A percentile compares a stretch with the other conserved stretches of the same genome.
Evolutionary conservation across 2,888 invertebrate genomes (phyloP).

Genomic region (Pteria penguin): DNA sequence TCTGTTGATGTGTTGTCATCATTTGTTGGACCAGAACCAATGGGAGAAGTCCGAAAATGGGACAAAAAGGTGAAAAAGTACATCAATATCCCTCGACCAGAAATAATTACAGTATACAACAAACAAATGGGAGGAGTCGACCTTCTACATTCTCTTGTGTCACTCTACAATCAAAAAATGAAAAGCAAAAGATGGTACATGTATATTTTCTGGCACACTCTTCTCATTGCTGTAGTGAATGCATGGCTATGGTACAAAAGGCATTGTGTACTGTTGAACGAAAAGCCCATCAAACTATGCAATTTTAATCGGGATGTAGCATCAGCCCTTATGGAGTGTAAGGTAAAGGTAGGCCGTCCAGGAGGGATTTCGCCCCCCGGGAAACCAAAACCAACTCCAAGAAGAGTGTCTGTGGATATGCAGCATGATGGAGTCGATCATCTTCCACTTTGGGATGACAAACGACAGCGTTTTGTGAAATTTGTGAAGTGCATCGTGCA

Average conservation of each 20-base stretch:
- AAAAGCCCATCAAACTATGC: slow-evolving; percentile 30
- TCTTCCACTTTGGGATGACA: slow-evolving; percentile 28
- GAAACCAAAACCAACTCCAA: background rate
- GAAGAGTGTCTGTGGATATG: background rate
- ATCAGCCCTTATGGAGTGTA: slow-evolving; percentile 9
- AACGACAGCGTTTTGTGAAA: slow-evolving; percentile 17
- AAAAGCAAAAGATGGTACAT: too few relatives aligned
- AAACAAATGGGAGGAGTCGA: background rate
- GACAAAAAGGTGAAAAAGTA: slow-evolving; percentile 18
- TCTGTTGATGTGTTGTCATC: slow-evolving; percentile 47
- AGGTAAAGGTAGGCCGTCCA: slow-evolving; percentile 25
- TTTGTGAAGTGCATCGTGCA: slow-evolving; percentile 14
- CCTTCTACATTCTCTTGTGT: too few relatives aligned
- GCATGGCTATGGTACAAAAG: slow-evolving; percentile 46
- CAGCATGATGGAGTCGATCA: slow-evolving; percentile 25
- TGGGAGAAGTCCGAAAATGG: slow-evolving; percentile 30
- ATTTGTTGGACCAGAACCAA: slow-evolving; percentile 43
- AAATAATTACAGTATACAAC: slow-evolving; percentile 8
- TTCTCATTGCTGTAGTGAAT: slow-evolving; percentile 44
- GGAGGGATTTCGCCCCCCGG: background rate
- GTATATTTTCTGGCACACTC: slow-evolving; percentile 47
- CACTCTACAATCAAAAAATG: too few relatives aligned
- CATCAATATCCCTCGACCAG: background rate
- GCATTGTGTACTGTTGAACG: slow-evolving; percentile 24
- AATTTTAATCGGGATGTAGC: slow-evolving; percentile 25